phyloP scores from a whole-genome alignment of 2,113 vertebrate species.

The Solea solea region DNA sequence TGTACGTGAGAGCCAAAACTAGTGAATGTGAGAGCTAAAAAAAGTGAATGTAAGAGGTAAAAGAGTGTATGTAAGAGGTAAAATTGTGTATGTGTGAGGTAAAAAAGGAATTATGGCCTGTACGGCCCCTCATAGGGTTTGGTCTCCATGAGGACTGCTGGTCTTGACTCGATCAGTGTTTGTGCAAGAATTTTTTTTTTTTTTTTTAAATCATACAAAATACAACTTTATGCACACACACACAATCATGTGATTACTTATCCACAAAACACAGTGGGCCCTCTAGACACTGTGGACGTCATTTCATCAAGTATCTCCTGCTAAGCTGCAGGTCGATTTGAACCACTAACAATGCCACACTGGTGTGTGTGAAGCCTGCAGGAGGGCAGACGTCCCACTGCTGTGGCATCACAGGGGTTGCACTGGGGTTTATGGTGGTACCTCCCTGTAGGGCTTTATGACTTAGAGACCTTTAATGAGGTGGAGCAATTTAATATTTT shows the following conservation, averaged over 20 bases:
- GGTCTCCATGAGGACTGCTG: too few relatives aligned
- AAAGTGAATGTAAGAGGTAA: too few relatives aligned
- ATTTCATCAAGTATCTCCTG: conserved; percentile 44
- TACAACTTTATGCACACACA: conserved; percentile 16
- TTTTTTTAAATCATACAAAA: background rate
- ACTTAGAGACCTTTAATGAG: conserved; percentile 62
- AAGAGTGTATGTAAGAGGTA: too few relatives aligned
- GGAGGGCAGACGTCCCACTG: conserved; percentile 48
- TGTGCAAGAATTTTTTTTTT: background rate
- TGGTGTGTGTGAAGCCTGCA: conserved; percentile 62
- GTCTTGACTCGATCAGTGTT: too few relatives aligned
- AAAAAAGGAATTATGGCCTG: too few relatives aligned
- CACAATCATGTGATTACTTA: background rate
- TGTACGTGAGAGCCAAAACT: too few relatives aligned
- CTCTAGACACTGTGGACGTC: conserved; percentile 24
- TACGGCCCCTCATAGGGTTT: too few relatives aligned
- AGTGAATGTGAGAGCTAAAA: too few relatives aligned
- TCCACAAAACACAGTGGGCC: conserved; percentile 28
- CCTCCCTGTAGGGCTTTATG: conserved; percentile 57
- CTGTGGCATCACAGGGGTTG: conserved; percentile 45
- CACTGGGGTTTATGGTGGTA: conserved; percentile 38
- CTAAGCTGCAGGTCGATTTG: conserved; percentile 57
- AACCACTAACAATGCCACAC: conserved; percentile 65
- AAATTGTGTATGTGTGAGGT: too few relatives aligned
- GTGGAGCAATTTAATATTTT: conserved; percentile 74